These are phyloP conservation scores for Unio pictorum DNA, from an alignment of 2,888 invertebrate genomes.

Conservation along the genomic window DNA sequence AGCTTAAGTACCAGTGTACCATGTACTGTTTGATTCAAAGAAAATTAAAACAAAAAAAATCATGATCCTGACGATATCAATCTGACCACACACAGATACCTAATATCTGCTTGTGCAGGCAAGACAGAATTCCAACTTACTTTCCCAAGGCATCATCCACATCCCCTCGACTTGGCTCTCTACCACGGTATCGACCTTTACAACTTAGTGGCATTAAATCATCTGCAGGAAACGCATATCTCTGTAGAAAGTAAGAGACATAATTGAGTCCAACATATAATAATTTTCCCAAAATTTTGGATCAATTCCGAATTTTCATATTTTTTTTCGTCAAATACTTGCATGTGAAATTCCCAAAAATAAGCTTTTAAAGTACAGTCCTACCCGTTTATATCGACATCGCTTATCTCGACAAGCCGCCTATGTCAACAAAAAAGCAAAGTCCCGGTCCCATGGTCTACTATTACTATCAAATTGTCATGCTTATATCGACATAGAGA, in stretches of 20 bases:
- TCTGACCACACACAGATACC: not conserved
- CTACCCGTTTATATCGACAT: no score
- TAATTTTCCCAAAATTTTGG: no score
- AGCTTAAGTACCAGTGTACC: no score
- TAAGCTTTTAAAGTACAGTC: no score
- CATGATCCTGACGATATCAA: not conserved
- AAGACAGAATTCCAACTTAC: constrained; percentile 76
- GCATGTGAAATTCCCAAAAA: no score
- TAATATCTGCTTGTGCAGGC: not conserved
- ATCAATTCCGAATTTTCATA: no score
- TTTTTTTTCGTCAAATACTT: no score
- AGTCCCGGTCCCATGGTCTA: no score
- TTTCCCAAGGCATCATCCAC: constrained; percentile 98
- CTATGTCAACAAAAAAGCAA: no score
- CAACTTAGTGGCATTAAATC: constrained; percentile 98
- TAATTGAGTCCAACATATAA: not conserved
- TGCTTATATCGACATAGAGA: no score
- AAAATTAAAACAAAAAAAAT: constrained; percentile 3
- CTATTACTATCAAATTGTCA: no score
- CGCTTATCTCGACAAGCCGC: no score
- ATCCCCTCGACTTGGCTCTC: constrained; percentile 93
- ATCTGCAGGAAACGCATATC: constrained; percentile 97
- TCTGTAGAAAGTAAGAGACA: constrained; percentile 58
- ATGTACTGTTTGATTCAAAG: not conserved
- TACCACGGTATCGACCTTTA: constrained; percentile 90